phyloP scores from a whole-genome alignment of 2,797 vertebrate genomes.

The Artibeus jamaicensis region DNA sequence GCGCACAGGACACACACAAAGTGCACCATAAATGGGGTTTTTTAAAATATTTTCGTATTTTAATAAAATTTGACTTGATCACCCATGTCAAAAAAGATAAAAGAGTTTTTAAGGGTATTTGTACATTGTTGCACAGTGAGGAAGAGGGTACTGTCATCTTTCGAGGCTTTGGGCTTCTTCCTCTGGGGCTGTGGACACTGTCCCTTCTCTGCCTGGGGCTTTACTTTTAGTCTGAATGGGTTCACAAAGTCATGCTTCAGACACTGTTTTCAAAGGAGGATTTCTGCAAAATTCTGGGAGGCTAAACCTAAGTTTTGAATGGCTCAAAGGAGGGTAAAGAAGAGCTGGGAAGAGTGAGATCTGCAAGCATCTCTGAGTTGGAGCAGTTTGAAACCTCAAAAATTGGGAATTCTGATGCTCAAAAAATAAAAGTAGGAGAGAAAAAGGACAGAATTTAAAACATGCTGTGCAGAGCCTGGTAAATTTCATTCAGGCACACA shows the following conservation, averaged over 20 bases:
- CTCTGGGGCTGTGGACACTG: background rate
- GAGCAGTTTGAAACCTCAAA: background rate
- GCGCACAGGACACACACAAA: background rate
- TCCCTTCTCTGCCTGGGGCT: background rate
- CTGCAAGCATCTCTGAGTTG: background rate
- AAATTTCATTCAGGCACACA: background rate
- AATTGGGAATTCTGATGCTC: background rate
- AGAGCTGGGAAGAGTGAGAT: background rate
- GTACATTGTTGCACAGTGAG: background rate
- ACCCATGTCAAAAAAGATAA: background rate
- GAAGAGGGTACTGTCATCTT: background rate
- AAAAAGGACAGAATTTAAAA: background rate
- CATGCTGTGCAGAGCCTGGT: background rate
- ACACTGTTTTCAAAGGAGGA: background rate
- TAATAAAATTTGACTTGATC: background rate
- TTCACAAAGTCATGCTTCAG: background rate
- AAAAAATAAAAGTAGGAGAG: background rate
- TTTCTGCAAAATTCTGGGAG: background rate
- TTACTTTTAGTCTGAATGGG: background rate
- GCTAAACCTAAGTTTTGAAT: background rate
- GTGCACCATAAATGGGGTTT: background rate
- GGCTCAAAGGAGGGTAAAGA: background rate
- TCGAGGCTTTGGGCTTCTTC: background rate
- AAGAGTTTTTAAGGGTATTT: background rate
- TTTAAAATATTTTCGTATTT: background rate